Evolutionary conservation across 2,797 vertebrate genomes (phyloP), one percentile per base, ranked within the genome.

Genomic region (Botia almorhae): DNA sequence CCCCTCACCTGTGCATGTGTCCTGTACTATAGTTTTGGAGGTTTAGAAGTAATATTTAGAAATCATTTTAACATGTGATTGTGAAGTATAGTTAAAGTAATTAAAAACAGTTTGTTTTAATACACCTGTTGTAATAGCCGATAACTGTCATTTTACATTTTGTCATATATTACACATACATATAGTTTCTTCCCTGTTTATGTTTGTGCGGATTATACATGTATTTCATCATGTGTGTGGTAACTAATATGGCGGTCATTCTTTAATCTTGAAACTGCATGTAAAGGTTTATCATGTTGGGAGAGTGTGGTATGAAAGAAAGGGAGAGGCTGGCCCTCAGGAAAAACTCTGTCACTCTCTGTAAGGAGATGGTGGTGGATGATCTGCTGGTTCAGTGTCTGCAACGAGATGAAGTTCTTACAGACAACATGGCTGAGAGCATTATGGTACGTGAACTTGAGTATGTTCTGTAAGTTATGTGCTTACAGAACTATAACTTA

Each of bases 331-430:
- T 29, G 61, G 79, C 90, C 67, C 88, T 94, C 1, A 77, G 36
- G 81, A 93, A 68, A 60, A 75, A 82, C 43, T 93, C 91, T 0
- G 82, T 85, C 2, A 39, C 63, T 0, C 89, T 95, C 50, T 87
- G 89, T 81, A 92, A 87, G 81, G 85, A 95, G 48, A 88, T 95
- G 88, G 92, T 94, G 85, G 93, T 94, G 86, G 93, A 95, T 13
- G 93, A 92, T 83, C 72, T 92, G 71, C 87, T 95, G 79, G 67
- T 94, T 65, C 93, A 94, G 88, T 83, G 26, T 16, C 86, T 95
- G 29, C 90, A 89, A 69, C 87, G 91, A 53, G 91, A 93, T 1
- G 86, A 85, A 58, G 91, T 94, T 81, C 92, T 95, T 0, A 94
- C 93, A 0, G 93, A 93, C 67, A 87, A 21, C 86, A 94, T 94